A percentile compares a stretch with the other conserved stretches of the same genome.
phyloP scores from a whole-genome alignment of 2,113 vertebrate species.

The Hippocampus comes region DNA sequence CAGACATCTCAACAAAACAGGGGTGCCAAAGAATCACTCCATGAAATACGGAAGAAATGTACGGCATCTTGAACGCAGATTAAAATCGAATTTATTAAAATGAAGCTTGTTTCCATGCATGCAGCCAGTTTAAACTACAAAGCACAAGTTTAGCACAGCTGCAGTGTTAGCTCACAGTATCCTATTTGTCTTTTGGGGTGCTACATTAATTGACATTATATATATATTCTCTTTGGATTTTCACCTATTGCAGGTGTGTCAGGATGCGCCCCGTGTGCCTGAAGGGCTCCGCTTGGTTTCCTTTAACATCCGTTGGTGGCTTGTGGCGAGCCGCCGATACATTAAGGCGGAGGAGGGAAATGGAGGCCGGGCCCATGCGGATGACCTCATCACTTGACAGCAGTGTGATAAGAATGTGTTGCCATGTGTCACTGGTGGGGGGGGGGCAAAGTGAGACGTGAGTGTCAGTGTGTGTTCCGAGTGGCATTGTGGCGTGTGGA shows the following conservation, averaged over 20 bases:
- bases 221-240: neutral
- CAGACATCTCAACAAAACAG: too few species aligned
- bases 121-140: too few species aligned
- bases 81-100: too few species aligned
- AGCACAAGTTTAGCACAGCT: too few species aligned
- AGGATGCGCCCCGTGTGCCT: neutral
- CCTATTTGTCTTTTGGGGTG: too few species aligned
- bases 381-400: conserved; percentile 25
- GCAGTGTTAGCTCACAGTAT: too few species aligned
- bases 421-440: conserved; percentile 2
- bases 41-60: too few species aligned
- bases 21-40: too few species aligned
- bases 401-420: conserved; percentile 28
- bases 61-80: too few species aligned
- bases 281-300: neutral
- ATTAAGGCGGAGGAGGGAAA: neutral
- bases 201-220: too few species aligned
- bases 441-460: neutral
- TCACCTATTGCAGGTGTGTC: neutral
- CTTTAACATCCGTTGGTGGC: neutral
- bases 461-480: neutral
- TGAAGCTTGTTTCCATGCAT: too few species aligned
- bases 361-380: neutral
- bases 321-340: neutral
- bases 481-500: neutral